Conservation (phyloP, 2,888 invertebrate genomes). For the Macaria notata region DNA sequence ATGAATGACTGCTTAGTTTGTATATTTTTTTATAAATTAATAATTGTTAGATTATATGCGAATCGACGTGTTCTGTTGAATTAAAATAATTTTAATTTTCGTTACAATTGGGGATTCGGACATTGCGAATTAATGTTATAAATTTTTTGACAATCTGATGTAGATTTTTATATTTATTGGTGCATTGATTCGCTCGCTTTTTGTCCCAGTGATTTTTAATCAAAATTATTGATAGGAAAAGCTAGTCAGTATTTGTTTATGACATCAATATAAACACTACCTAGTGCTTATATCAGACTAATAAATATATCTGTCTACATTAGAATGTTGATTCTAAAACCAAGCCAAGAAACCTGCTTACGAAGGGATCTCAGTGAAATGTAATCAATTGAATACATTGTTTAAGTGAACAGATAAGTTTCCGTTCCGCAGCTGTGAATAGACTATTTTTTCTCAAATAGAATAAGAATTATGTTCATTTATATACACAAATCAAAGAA, state of each 20-base stretch:
- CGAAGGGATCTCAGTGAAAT: slow-evolving; percentile 68
- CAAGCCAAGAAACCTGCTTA: slow-evolving; percentile 44
- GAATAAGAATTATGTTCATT: slow-evolving; percentile 39
- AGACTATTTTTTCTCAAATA: slow-evolving; percentile 61
- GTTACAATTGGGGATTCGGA: slow-evolving; percentile 17
- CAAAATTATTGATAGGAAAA: no score
- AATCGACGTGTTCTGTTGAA: slow-evolving; percentile 61
- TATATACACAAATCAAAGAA: no score
- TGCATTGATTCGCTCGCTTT: neutral
- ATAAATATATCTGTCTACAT: slow-evolving; percentile 44
- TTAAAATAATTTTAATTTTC: slow-evolving; percentile 50
- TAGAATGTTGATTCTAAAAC: slow-evolving; percentile 37
- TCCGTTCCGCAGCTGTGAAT: slow-evolving; percentile 78
- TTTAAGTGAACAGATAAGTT: slow-evolving; percentile 61
- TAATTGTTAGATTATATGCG: slow-evolving; percentile 53
- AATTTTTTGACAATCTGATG: slow-evolving; percentile 17
- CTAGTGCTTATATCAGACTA: neutral
- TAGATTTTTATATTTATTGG: slow-evolving; percentile 23
- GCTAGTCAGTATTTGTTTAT: no score
- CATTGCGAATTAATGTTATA: slow-evolving; percentile 18
- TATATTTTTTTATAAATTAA: slow-evolving; percentile 67
- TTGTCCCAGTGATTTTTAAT: no score
- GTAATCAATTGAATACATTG: slow-evolving; percentile 38
- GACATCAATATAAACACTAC: no score
- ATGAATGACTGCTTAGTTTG: slow-evolving; percentile 80